phyloP scores from a whole-genome alignment of 2,113 vertebrate genomes.

The Cochlearius cochlearius region DNA sequence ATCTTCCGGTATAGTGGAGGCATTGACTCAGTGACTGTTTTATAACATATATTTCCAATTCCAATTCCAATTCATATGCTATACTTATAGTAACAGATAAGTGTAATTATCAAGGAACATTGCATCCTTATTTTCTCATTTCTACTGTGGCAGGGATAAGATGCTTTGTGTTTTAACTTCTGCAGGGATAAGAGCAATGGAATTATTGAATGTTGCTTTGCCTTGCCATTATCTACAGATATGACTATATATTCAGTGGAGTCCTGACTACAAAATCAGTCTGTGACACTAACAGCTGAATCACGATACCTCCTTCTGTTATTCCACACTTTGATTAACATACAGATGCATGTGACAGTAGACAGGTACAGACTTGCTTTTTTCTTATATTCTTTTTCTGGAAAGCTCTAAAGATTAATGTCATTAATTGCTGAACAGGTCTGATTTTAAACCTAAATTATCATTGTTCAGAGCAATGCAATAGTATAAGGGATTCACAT shows the following conservation, averaged over 20 bases:
- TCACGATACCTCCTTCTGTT: neutral
- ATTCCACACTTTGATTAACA: neutral
- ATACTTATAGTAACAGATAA: neutral
- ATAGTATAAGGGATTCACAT: neutral
- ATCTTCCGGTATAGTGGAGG: neutral
- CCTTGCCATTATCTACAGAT: neutral
- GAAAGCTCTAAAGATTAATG: neutral
- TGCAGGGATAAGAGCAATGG: neutral
- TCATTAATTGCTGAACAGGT: neutral
- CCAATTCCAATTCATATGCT: neutral
- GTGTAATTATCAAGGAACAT: neutral
- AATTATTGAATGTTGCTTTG: neutral
- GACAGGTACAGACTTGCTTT: neutral
- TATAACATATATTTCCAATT: neutral
- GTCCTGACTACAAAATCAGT: neutral
- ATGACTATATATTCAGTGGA: neutral
- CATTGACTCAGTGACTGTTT: neutral
- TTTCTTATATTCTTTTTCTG: accelerated
- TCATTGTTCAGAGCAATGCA: neutral
- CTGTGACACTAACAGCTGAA: neutral
- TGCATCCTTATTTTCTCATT: neutral
- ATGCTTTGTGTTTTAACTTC: neutral
- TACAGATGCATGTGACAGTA: neutral
- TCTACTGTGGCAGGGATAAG: neutral
- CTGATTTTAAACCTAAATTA: neutral